Evolutionary conservation across 2,113 vertebrate genomes (phyloP), one percentile per base, ranked within the genome.

Genomic region (Toxotes chatareus): DNA sequence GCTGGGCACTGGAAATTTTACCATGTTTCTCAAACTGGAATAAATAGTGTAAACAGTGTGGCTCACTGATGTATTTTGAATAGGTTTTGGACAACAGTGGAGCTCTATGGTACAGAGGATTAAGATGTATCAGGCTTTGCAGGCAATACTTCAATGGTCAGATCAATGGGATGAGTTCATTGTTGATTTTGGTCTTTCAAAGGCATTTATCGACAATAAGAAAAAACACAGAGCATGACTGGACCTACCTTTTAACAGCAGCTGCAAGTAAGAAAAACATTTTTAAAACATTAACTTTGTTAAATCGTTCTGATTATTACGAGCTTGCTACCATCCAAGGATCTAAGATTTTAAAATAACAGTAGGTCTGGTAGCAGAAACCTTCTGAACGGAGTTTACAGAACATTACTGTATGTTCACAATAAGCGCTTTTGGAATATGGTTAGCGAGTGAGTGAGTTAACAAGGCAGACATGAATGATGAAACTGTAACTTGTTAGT

Each of bases 381-480:
- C 14, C 3, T 46, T 47, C 21, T 74, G 21, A 34, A 47, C 38
- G 32, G 19, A 55, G 12, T 21, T 74, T 31, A 32, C 6, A 44
- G 14, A 53, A 21, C 14, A 6, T 23, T 17, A 57, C 44, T 36
- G n/a, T 53, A 57, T 80, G 32, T 6, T 61, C 31, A 60, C 27
- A 40, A 38, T 65, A 12, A 60, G 12, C 44, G n/a, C 44, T 59
- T 82, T 19, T 57, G 56, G n/a, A 66, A 66, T 23, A 63, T 9
- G 46, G 9, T 75, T 40, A 16, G 64, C n/a, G 36, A 21, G n/a
- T n/a, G 49, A 38, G 36, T 70, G 27, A 23, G 27, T 32, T 62
- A 53, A 75, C 23, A 59, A 68, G 27, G 23, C n/a, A 60, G 32
- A 65, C 23, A 56, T 76, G 76, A 83, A 60, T 69, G 61, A 85